Percentiles rank a stretch among this genome's conserved stretches.
These are phyloP conservation scores for Pitangus sulphuratus DNA, from an alignment of 2,797 vertebrate genomes.

Conservation along the genomic window DNA sequence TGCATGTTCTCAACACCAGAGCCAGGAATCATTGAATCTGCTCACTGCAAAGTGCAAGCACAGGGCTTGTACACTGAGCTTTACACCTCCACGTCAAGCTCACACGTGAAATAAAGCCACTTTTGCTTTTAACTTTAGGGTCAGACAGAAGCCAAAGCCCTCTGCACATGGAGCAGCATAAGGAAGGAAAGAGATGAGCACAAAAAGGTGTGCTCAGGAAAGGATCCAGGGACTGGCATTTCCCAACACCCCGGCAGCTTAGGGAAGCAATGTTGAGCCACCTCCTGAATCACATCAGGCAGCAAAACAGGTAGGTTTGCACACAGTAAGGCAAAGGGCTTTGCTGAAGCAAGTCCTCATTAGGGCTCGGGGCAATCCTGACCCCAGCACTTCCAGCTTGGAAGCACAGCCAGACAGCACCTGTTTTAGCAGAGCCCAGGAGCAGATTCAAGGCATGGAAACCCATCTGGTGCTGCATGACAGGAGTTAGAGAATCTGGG, in stretches of 20 bases:
- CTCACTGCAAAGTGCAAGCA: neutral
- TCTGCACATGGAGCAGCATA: neutral
- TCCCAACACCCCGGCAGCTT: neutral
- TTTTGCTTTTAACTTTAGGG: neutral
- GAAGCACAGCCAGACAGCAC: neutral
- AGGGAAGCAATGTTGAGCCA: neutral
- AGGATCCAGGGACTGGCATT: neutral
- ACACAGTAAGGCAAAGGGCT: neutral
- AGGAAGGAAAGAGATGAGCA: neutral
- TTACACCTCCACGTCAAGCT: neutral
- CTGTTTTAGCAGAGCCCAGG: neutral
- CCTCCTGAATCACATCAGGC: neutral
- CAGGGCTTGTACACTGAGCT: accelerated
- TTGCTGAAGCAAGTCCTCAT: neutral
- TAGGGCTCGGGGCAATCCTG: neutral
- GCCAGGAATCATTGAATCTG: neutral
- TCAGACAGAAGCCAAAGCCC: neutral
- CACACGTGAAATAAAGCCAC: neutral
- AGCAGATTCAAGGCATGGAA: accelerated
- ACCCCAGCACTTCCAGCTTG: neutral
- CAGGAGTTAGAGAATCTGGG: neutral
- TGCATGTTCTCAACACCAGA: accelerated
- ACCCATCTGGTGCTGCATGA: neutral
- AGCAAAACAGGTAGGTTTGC: neutral
- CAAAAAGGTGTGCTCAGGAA: neutral